These are phyloP conservation scores for Heloderma charlesbogerti DNA, from an alignment of 2,113 vertebrate genomes.

Conservation along the genomic window DNA sequence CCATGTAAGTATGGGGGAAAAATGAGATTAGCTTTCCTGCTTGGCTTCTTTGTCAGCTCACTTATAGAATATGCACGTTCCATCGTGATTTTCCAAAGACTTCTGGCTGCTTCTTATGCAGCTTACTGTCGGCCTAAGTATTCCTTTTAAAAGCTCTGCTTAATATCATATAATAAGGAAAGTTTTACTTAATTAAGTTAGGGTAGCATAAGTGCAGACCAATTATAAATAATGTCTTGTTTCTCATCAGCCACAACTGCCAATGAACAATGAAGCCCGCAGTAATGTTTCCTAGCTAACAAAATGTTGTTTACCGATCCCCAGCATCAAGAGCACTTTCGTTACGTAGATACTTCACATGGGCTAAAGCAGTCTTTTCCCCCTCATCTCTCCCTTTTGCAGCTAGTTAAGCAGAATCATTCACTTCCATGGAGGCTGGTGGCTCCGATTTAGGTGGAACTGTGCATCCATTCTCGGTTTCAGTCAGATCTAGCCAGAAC, in stretches of 20 bases:
- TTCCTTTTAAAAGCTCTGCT: constrained; percentile 38
- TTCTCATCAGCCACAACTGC: constrained; percentile 51
- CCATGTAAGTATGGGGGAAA: background rate
- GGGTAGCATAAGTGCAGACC: constrained; percentile 55
- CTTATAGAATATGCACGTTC: background rate
- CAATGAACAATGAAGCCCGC: background rate
- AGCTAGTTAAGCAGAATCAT: background rate
- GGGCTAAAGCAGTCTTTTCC: constrained; percentile 31
- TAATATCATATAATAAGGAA: constrained; percentile 50
- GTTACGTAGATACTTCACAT: constrained; percentile 40
- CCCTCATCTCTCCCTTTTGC: background rate
- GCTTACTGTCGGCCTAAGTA: constrained; percentile 44
- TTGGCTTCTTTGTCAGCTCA: background rate
- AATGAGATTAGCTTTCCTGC: background rate
- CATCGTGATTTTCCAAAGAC: constrained; percentile 42
- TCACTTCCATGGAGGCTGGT: no score
- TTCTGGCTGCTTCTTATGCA: constrained; percentile 35
- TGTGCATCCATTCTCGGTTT: no score
- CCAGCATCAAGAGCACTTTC: background rate
- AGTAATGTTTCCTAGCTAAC: constrained; percentile 30
- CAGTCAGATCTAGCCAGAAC: no score
- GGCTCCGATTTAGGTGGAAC: no score
- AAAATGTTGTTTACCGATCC: constrained; percentile 33
- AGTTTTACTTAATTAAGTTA: constrained; percentile 64
- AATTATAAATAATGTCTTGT: constrained; percentile 57